Base-by-base conservation (phyloP, 2,888 invertebrate species). In the Baronia brevicornis region DNA sequence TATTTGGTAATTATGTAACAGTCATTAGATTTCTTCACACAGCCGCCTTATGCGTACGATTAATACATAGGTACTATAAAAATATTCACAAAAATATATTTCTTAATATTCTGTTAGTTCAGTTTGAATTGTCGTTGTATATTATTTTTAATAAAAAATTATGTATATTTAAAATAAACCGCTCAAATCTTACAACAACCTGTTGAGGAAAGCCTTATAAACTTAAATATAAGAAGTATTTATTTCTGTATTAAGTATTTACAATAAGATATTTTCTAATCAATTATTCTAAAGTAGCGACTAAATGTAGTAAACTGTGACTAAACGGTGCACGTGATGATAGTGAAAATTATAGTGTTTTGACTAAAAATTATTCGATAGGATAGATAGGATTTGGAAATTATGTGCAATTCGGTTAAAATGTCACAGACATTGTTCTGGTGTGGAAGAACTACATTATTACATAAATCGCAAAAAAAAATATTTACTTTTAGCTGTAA, bases 361-460 rank as follows among this genome's bases (percentile, higher is more conserved):
- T 44, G 52, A 56, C 50, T 56, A 54, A 55, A 48, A 41, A 37
- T 39, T 32, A 31, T 48, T 36, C 43, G 44, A 39, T 34, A 46
- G 42, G 33, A 34, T 44, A 41, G 39, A 39, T 45, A 44, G 39
- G 36, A 36, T 39, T 36, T 43, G 44, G 47, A 55, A 43, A 53
- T 8, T 22, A 17, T 47, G 46, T 45, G 44, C 38, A 46, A 44
- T 52, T 50, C 35, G 38, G 41, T 46, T 38, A 47, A 45, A 43
- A 44, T 45, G 51, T 50, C 48, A 41, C 42, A 47, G 48, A 48
- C 43, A 35, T 31, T 27, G 17, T 18, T 33, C 34, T 25, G 33
- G 38, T 35, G 19, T 30, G 25, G 22, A 24, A 14, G 27, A 23
- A 22, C 36, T 31, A 22, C 23, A n/a, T n/a, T n/a, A n/a, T n/a